Percentiles rank a stretch among this genome's conserved stretches.
Evolutionary conservation across 2,888 invertebrate species (phyloP).

Genomic region (Seira musarum): DNA sequence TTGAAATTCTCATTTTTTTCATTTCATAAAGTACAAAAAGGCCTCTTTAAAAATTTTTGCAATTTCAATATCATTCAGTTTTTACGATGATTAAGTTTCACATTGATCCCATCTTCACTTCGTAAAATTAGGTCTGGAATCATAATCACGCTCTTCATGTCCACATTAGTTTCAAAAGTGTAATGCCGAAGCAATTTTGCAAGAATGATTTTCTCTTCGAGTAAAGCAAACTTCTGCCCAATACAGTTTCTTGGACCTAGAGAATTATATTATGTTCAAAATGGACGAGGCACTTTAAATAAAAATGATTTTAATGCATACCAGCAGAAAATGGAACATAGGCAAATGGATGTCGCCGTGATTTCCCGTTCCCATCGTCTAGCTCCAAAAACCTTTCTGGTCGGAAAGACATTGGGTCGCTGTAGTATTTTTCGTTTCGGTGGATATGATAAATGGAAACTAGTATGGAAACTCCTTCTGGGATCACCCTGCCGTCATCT

Average conservation of each 20-base stretch:
- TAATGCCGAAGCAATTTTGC: constrained; percentile 72
- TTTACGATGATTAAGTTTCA: too few relatives aligned
- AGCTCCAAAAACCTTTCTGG: constrained; percentile 63
- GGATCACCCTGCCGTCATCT: constrained; percentile 66
- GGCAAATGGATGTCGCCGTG: constrained; percentile 61
- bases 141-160: constrained; percentile 77
- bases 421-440: too few relatives aligned
- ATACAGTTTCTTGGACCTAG: constrained; percentile 69
- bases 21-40: too few relatives aligned
- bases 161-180: constrained; percentile 75
- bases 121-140: too few relatives aligned
- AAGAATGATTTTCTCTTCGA: constrained; percentile 54
- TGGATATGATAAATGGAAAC: constrained; percentile 60
- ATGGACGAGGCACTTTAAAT: constrained; percentile 32
- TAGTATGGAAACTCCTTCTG: constrained; percentile 38
- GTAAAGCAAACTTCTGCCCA: constrained; percentile 55
- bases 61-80: too few relatives aligned
- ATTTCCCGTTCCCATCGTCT: too few relatives aligned
- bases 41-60: too few relatives aligned
- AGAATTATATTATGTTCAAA: too few relatives aligned
- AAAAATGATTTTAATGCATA: constrained; percentile 58
- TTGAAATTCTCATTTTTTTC: too few relatives aligned
- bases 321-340: constrained; percentile 70
- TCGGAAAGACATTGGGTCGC: constrained; percentile 54
- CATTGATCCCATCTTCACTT: too few relatives aligned